Evolutionary conservation across 2,888 invertebrate species (phyloP).

Genomic region (Cancer borealis): DNA sequence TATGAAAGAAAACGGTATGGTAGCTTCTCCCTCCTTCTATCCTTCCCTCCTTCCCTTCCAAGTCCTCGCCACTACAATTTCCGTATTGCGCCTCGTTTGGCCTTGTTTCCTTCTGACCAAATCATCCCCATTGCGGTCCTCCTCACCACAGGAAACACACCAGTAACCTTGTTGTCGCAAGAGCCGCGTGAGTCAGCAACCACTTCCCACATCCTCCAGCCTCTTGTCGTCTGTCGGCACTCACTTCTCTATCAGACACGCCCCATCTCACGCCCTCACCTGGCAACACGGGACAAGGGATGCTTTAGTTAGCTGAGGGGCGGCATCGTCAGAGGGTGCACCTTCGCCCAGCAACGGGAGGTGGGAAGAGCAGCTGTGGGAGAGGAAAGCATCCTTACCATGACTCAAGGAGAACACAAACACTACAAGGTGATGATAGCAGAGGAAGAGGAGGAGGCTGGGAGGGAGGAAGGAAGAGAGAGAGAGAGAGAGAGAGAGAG

Average conservation of each 20-base stretch:
- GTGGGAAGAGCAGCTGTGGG: neutral
- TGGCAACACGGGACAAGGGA: conserved; percentile 25
- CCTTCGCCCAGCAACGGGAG: conserved; percentile 32
- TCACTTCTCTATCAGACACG: neutral
- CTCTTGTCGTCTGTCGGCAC: neutral
- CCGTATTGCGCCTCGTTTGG: neutral
- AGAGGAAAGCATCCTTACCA: neutral
- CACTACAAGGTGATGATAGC: conserved; percentile 10
- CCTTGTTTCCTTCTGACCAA: neutral
- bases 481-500: neutral
- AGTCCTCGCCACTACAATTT: neutral
- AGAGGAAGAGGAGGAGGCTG: neutral
- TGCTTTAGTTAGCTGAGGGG: neutral
- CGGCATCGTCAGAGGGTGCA: neutral
- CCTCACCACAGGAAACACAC: neutral
- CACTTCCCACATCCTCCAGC: neutral
- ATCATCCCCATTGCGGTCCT: neutral
- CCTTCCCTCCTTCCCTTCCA: neutral
- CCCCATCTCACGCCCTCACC: neutral
- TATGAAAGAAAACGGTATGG: too few species aligned
- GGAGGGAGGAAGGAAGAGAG: neutral
- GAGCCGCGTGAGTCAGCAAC: neutral
- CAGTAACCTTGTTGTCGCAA: neutral
- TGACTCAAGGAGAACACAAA: neutral
- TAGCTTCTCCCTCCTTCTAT: neutral